Evolutionary conservation across 2,113 vertebrate genomes (phyloP).

Genomic region (Miniopterus natalensis): DNA sequence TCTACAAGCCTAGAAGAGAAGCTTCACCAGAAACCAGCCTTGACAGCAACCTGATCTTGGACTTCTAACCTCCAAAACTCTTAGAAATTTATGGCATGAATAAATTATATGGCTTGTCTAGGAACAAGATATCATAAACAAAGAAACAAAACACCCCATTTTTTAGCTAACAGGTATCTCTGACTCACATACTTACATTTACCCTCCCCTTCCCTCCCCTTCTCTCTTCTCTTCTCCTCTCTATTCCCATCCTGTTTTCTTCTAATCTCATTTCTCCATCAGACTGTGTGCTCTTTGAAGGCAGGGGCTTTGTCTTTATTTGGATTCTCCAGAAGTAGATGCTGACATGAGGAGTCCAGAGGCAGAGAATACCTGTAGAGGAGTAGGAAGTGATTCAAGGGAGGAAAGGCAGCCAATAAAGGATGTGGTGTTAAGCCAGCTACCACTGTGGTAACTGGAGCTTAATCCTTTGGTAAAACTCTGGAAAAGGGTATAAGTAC

Average conservation of each 20-base stretch:
- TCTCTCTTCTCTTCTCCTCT: not conserved
- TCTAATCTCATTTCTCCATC: not conserved
- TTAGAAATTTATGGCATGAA: constrained; percentile 7
- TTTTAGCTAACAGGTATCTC: not conserved
- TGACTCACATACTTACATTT: not conserved
- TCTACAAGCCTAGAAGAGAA: not conserved
- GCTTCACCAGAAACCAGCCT: not conserved
- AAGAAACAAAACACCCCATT: not conserved
- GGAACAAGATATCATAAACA: not conserved
- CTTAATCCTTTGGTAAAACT: constrained; percentile 44
- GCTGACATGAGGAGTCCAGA: not conserved
- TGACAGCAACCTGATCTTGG: not conserved
- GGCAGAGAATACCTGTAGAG: not conserved
- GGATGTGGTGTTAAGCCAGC: not conserved
- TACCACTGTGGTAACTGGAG: not conserved
- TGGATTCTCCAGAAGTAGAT: not conserved
- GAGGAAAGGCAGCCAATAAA: not conserved
- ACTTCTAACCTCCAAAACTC: not conserved
- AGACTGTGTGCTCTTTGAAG: not conserved
- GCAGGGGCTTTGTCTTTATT: not conserved
- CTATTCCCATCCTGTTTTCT: not conserved
- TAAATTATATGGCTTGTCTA: not conserved
- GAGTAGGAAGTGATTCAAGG: not conserved
- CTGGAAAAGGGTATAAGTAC: not conserved
- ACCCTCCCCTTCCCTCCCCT: not conserved